Base-by-base conservation (phyloP, 2,113 vertebrate genomes). In the Myotis davidii region DNA sequence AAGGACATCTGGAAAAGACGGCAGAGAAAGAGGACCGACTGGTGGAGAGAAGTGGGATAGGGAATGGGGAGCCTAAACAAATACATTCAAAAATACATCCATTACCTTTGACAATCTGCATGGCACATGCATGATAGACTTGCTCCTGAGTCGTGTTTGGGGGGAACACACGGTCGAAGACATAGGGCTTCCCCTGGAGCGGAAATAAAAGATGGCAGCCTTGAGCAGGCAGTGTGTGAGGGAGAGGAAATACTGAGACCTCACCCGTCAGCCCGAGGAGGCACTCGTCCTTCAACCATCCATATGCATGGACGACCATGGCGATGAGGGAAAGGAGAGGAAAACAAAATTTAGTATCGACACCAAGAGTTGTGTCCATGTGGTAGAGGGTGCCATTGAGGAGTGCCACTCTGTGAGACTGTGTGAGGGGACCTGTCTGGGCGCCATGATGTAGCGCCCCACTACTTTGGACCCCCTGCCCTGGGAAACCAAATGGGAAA, bases 81-180 rank as follows among this genome's bases (percentile, higher is more conserved):
- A n/a, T 48, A 45, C 18, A 59, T 3, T 23, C 17, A 25, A 73
- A 65, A 69, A 25, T 9, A 27, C 4, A 76, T 18, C 23, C 29
- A 76, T 99, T 98, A 99, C 99, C 99, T 99, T 99, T 99, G 94
- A 99, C 99, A 76, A 99, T 99, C 98, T 99, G 99, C 98, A 99
- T 99, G 98, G 99, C 99, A 29, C 99, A 99, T 10, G 99, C 98
- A 72, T 99, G 99, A 98, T 99, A 99, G 77, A 99, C 99, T 97
- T 99, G 99, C 83, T 99, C 99, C 98, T 99, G 99, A n/a, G 99
- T 99, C 64, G 99, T 98, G 98, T 99, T 99, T 12, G 99, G 99
- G 27, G 99, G 99, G 88, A 99, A 99, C 48, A 99, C 99, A 32
- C 99, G 98, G 97, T 99, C 99, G 91, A 99, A 99, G 29, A 98